Evolutionary conservation across 2,113 vertebrate genomes (phyloP), one percentile per base, ranked within the genome.

Genomic region (Zosterops borbonicus): DNA sequence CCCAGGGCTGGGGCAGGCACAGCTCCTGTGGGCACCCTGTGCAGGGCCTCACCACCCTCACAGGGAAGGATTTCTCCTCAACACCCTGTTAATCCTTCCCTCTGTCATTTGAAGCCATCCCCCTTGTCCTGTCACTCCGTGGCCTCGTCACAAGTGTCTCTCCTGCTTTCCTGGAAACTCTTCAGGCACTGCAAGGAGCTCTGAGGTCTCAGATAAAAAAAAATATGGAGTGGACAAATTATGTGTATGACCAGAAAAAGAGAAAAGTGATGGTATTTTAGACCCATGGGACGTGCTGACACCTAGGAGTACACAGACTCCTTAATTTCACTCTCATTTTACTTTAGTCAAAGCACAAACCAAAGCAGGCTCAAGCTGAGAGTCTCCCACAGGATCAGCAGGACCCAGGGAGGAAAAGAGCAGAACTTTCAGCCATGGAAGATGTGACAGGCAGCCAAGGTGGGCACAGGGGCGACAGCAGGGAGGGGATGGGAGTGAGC

Each of bases 261-360:
- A 67, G 56, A 46, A 75, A 35, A 35, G 1, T 3, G 16, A 21
- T 58, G 7, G 14, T 4, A 59, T 55, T 63, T 71, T 3, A 76
- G 52, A 85, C 4, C 53, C 1, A 1, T 3, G 42, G 69, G 29
- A 63, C 31, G 46, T 50, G 42, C 42, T 89, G 41, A 44, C 3
- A 41, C 31, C 23, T 37, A 11, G 13, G 58, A 52, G n/a, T 2
- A n/a, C 1, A 0, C 20, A 46, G 24, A 56, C 5, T 14, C 6
- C 9, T 49, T 9, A 17, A 50, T 37, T 75, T 41, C 3, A 74
- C n/a, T 70, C 50, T 39, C 12, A 39, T 39, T 39, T 39, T 39
- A 39, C 39, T 39, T 39, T 39, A 39, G 70, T 1, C 15, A 2
- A 75, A 47, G 76, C 17, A 25, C 23, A 74, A 59, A 27, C 6